These are phyloP conservation scores for Morbakka virulenta DNA, from an alignment of 30 jellyfish, hydroid and myxozoan genomes.

Conservation along the genomic window DNA sequence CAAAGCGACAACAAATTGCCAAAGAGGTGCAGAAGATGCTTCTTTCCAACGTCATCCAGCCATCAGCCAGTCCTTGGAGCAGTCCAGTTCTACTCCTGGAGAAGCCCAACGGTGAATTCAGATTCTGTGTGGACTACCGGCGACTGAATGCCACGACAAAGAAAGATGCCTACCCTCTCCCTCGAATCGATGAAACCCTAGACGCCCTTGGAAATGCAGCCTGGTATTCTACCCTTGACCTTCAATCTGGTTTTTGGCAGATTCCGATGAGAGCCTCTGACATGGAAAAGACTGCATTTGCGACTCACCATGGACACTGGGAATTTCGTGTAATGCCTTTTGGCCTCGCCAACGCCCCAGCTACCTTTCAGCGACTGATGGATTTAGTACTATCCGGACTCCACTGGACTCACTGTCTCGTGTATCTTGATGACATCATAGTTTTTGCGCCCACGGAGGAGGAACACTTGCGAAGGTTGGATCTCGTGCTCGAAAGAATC, in stretches of 20 bases:
- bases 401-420: conserved; percentile 28
- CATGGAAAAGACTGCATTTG: conserved; percentile 46
- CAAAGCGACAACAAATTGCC: conserved; percentile 25
- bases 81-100: conserved; percentile 46
- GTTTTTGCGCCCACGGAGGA: conserved; percentile 14
- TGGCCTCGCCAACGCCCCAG: conserved; percentile 44
- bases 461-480: conserved; percentile 27
- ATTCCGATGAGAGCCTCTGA: conserved; percentile 20
- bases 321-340: conserved; percentile 34
- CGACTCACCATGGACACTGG: conserved; percentile 10
- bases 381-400: conserved; percentile 37
- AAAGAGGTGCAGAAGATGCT: conserved; percentile 53
- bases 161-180: conserved; percentile 59
- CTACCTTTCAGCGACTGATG: conserved; percentile 47
- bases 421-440: conserved; percentile 36
- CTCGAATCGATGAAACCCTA: conserved; percentile 54
- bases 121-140: conserved; percentile 41
- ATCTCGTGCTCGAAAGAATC: conserved; percentile 24
- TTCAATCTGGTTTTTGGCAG: conserved; percentile 58
- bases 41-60: conserved; percentile 35
- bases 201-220: conserved; percentile 39
- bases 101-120: conserved; percentile 42
- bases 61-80: conserved; percentile 61
- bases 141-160: conserved; percentile 45
- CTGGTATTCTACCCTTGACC: conserved; percentile 27